phyloP scores from a whole-genome alignment of 2,113 vertebrate species.

The Triplophysa tibetana region DNA sequence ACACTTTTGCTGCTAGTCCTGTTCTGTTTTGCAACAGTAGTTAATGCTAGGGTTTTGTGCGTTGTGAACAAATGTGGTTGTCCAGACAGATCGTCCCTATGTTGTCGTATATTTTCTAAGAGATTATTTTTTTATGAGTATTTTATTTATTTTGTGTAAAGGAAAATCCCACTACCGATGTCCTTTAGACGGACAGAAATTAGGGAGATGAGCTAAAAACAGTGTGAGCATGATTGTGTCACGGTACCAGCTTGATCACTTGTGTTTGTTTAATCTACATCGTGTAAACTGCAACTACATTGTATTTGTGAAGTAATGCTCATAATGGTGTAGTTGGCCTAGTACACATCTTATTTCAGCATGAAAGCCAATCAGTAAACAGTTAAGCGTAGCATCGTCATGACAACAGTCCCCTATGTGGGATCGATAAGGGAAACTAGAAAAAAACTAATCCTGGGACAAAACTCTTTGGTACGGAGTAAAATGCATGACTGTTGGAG shows the following conservation, averaged over 20 bases:
- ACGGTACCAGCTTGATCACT: conserved; percentile 58
- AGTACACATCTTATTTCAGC: not conserved
- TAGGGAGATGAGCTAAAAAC: conserved; percentile 45
- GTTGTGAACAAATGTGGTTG: conserved; percentile 65
- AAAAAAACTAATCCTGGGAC: conserved; percentile 73
- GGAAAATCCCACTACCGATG: conserved; percentile 66
- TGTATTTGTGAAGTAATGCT: conserved; percentile 33
- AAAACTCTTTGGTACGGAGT: conserved; percentile 69
- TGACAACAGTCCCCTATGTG: conserved; percentile 26
- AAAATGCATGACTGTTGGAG: conserved; percentile 57
- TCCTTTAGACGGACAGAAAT: conserved; percentile 53
- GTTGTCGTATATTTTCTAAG: conserved; percentile 91
- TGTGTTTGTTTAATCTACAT: conserved; percentile 65
- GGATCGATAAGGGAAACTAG: conserved; percentile 50
- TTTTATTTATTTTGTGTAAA: conserved; percentile 89
- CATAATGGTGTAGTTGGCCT: conserved; percentile 16
- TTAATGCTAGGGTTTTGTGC: conserved; percentile 58
- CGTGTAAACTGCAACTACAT: conserved; percentile 7
- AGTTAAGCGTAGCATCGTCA: conserved; percentile 28
- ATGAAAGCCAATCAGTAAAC: conserved; percentile 7
- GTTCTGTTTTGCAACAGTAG: conserved; percentile 40
- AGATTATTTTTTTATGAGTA: conserved; percentile 98
- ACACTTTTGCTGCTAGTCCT: conserved; percentile 85
- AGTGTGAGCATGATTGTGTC: conserved; percentile 42
- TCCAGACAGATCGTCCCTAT: conserved; percentile 76